Base-by-base conservation (phyloP, 2,888 invertebrate genomes). In the Epistrophe eligans region DNA sequence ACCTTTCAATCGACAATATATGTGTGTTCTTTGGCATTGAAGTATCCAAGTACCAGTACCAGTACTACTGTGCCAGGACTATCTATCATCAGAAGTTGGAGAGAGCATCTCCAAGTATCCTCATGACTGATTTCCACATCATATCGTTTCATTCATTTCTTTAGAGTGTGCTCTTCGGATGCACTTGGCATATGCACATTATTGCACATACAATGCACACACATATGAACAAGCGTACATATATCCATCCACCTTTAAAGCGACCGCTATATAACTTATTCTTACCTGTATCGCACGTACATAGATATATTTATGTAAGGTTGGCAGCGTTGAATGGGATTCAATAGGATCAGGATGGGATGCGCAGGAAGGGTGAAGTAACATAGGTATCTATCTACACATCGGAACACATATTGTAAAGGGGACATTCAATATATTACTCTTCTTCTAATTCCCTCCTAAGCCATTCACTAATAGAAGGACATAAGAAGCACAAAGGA, bases 121-220 rank as follows among this genome's bases (percentile, higher is more conserved):
- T 77, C 77, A 77, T 81, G 77, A 80, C 55, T 77, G 72, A 67
- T 73, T 76, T 43, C 72, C 58, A 79, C 52, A 83, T 83, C 79
- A 79, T 74, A 74, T 84, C 79, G 66, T 79, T 72, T 73, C 77
- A 79, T 79, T 79, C 73, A 79, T 79, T 79, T 79, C 83, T 79
- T 84, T 84, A 32, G 74, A 79, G 74, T 70, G 48, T 73, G 67
- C 73, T 79, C 79, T 48, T 70, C 79, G 62, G 55, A 84, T 74
- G 79, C 84, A 74, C 55, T 62, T 64, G 48, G 28, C 74, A 55
- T 57, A 76, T 67, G 79, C 15, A 79, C 70, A 70, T 55, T 70
- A 67, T 67, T 67, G 67, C 67, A 50, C 66, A 66, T 50, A 58
- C 60, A 60, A 60, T 60, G 17, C 58, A 40, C 19, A 60, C 60